Conservation (phyloP, 2,888 invertebrate species). For the Dugesia japonica region DNA sequence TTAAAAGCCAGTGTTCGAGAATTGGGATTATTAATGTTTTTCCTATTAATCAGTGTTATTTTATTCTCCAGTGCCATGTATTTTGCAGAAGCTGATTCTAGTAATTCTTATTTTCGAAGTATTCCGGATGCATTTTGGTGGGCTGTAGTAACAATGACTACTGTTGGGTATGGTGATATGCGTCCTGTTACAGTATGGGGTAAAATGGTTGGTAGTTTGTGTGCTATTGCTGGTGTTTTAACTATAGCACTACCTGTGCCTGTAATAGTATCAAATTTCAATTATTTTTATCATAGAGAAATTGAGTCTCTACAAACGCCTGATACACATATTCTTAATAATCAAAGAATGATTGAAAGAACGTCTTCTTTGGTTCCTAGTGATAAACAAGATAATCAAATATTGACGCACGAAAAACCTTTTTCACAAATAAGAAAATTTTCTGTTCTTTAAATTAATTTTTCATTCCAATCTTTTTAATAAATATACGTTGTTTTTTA, state of each 20-base stretch:
- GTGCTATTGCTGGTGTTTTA: neutral
- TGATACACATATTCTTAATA: neutral
- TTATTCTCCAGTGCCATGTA: neutral
- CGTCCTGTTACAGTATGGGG: conserved; percentile 5
- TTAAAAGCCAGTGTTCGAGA: neutral
- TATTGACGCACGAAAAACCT: neutral
- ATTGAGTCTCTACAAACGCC: neutral
- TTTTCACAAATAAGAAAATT: neutral
- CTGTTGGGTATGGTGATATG: conserved; percentile 7
- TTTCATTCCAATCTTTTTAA: too few relatives aligned
- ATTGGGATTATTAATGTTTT: conserved; percentile 15
- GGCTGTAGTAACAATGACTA: neutral
- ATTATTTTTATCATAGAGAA: conserved; percentile 11
- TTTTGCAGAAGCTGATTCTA: neutral
- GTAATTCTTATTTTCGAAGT: neutral
- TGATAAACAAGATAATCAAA: neutral
- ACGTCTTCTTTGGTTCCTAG: neutral
- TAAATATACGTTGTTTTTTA: too few relatives aligned
- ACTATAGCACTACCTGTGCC: neutral
- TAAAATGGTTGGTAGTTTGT: neutral
- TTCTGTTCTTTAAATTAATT: neutral
- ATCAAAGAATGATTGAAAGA: neutral
- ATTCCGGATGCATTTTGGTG: conserved; percentile 5
- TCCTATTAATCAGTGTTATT: conserved; percentile 3
- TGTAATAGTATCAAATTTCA: neutral